Evolutionary conservation across 2,888 invertebrate genomes (phyloP).

Genomic region (Temnothorax ravouxi): DNA sequence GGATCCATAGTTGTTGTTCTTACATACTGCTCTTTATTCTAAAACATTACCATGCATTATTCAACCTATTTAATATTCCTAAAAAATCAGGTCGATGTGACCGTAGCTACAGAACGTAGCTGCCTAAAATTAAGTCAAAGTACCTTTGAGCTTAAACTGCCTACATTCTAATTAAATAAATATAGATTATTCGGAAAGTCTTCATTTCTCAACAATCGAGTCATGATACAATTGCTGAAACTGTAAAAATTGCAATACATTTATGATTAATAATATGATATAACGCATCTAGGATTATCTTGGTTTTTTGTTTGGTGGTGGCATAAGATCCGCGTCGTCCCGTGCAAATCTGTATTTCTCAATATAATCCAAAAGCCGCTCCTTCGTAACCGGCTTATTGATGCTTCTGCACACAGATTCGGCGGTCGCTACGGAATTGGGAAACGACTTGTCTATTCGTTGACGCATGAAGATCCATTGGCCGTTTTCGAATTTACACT

Average conservation of each 20-base stretch:
- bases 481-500: slow-evolving; percentile 94
- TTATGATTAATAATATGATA: background rate
- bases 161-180: slow-evolving; percentile 31
- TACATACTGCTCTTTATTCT: background rate
- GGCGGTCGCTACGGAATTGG: slow-evolving; percentile 96
- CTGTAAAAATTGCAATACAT: background rate
- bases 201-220: background rate
- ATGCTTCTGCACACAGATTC: slow-evolving; percentile 95
- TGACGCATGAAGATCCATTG: slow-evolving; percentile 98
- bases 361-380: slow-evolving; percentile 92
- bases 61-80: slow-evolving; percentile 23
- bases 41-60: background rate
- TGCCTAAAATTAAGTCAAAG: background rate
- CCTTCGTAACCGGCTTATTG: slow-evolving; percentile 93
- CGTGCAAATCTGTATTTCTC: slow-evolving; percentile 88
- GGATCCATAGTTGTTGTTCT: background rate
- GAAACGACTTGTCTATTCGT: slow-evolving; percentile 98
- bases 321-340: slow-evolving; percentile 91
- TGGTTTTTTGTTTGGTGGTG: slow-evolving; percentile 89
- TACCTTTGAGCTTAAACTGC: background rate
- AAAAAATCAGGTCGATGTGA: slow-evolving; percentile 3
- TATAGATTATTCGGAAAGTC: background rate
- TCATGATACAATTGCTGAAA: background rate
- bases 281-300: slow-evolving; percentile 8
- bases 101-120: background rate